Base-by-base conservation (phyloP, 2,113 vertebrate species). In the Prionailurus bengalensis region DNA sequence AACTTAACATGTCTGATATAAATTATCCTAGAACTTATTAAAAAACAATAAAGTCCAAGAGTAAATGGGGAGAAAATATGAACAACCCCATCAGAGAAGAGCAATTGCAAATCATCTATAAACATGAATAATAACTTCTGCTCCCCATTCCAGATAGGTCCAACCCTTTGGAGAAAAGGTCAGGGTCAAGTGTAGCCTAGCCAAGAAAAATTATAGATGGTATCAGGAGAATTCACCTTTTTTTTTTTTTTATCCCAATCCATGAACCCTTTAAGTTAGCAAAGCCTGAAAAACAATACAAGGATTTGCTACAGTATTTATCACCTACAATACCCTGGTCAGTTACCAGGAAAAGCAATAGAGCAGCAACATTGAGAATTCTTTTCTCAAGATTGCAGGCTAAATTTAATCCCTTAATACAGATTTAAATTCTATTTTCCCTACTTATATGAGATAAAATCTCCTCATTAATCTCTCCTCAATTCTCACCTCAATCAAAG, bases 11-110 rank as follows among this genome's bases (percentile, higher is more conserved):
- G 3, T 68, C 55, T 76, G 81, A 42, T 55, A 5, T 74, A 91
- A 95, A 86, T 65, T 42, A 61, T 87, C 58, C 42, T 65, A 79
- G 29, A 83, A 83, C 71, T 82, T 83, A 70, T 84, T 86, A 86
- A 66, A 63, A 85, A 89, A 93, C n/a, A 65, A 65, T 65, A 29
- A 76, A 82, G 5, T n/a, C 5, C 31, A 71, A 42, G 27, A 88
- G n/a, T 45, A 95, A 91, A 42, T 48, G 15, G 17, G 63, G 4
- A 71, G 39, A 96, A 92, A 83, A 88, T 65, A 86, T n/a, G 33
- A 73, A 81, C 21, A 93, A 86, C 51, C 27, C 36, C 39, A 42
- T 81, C 55, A 48, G n/a, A 79, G 63, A 63, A 94, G 13, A 91
- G 58, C 4, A 90, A 83, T 61, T 91, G n/a, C 42, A 89, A 55